These are phyloP conservation scores for Drosophila nr. perissopoda DNA, from an alignment of 2,888 invertebrate genomes.

Conservation along the genomic window DNA sequence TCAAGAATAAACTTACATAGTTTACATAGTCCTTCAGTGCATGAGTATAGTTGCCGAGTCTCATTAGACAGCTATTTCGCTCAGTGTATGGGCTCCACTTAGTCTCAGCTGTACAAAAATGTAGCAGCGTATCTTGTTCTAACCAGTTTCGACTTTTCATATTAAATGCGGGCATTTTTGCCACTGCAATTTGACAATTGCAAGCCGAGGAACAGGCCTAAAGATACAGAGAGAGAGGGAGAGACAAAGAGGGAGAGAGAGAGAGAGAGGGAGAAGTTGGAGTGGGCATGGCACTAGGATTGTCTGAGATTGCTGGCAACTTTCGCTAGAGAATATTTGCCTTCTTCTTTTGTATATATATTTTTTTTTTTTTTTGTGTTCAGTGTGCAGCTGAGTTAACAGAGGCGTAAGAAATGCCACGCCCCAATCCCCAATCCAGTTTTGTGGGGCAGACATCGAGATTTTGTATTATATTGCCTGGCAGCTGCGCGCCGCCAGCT, in stretches of 20 bases:
- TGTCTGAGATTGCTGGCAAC: constrained; percentile 23
- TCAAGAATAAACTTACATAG: neutral
- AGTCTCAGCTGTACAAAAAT: constrained; percentile 5
- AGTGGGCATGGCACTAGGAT: neutral
- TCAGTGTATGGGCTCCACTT: constrained; percentile 19
- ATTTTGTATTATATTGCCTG: constrained; percentile 21
- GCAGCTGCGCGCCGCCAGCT: constrained; percentile 67
- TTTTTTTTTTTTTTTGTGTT: neutral
- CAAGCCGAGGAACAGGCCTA: constrained; percentile 14
- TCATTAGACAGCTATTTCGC: constrained; percentile 7
- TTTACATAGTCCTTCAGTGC: neutral
- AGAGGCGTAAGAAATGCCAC: constrained; percentile 43
- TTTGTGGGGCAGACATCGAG: constrained; percentile 34
- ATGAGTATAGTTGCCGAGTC: neutral
- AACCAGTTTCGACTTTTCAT: constrained; percentile 56
- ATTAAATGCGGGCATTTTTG: constrained; percentile 30
- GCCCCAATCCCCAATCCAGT: constrained; percentile 70
- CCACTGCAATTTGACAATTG: constrained; percentile 29
- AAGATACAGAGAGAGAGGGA: neutral
- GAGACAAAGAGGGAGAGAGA: neutral
- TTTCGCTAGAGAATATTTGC: constrained; percentile 55
- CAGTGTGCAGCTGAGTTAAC: constrained; percentile 54
- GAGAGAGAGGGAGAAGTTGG: neutral
- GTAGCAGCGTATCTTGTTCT: constrained; percentile 36
- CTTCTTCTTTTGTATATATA: neutral